Evolutionary conservation across 2,113 vertebrate genomes (phyloP), one percentile per base, ranked within the genome.

Genomic region (Electrona antarctica): DNA sequence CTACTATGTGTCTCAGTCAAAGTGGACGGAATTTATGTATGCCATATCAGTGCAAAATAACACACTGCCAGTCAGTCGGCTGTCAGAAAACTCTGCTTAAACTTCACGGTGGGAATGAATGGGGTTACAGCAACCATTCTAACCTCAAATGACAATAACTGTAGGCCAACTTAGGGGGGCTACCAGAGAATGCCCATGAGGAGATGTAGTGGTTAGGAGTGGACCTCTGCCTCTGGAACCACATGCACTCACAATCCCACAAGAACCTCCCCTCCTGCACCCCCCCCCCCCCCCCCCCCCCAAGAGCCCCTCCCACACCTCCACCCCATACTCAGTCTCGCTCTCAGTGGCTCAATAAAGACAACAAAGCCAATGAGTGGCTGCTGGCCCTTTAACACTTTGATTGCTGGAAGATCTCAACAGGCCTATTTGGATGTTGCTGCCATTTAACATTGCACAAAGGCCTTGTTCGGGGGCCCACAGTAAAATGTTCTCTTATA

Each of bases 1-100:
- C 33, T 41, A 6, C 33, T 41, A 41, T 41, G 33, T 1, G 33
- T 41, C 33, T 41, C 33, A 4, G 33, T 41, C 33, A 41, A 41
- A 41, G 21, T 21, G 21, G 21, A 41, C 33, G 5, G 33, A 41
- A 41, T 41, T 41, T 41, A 41, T 41, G 33, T 41, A 4, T 41
- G 33, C 33, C 33, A 41, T 29, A 51, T 72, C 62, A 69, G 29
- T 11, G 55, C n/a, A 10, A 46, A 65, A 67, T 69, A 10, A 64
- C 59, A 70, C 2, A 52, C 47, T 58, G 46, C 41, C 9, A 54
- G 56, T 74, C 9, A 54, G 56, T 74, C n/a, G 55, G 59, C 64
- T 54, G 73, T 77, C 57, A 66, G 14, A 21, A 41, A 41, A 48
- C 51, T 3, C 67, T 74, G 71, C 73, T 66, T 54, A 65, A 73